Evolutionary conservation across 2,113 vertebrate species (phyloP).

Genomic region (Orcinus orca): DNA sequence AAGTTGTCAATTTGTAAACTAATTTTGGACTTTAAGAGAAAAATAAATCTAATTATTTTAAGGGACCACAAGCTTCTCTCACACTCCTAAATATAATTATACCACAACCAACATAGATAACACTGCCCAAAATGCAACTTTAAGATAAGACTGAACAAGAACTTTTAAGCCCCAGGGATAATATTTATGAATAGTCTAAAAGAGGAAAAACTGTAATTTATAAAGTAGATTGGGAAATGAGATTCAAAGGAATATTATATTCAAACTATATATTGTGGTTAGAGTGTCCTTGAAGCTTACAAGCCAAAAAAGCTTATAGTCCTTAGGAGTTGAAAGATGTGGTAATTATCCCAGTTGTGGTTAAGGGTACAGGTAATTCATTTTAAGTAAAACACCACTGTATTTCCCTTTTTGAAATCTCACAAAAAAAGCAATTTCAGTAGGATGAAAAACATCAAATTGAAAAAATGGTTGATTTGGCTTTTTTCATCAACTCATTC

Average conservation of each 20-base stretch:
- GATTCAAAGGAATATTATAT: constrained; percentile 59
- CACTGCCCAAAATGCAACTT: not conserved
- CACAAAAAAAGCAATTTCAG: constrained; percentile 60
- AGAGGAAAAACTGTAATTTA: constrained; percentile 56
- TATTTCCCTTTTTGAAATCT: constrained; percentile 63
- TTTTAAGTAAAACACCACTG: constrained; percentile 51
- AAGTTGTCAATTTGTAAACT: constrained; percentile 61
- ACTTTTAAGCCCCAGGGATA: constrained; percentile 55
- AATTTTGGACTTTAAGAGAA: constrained; percentile 50
- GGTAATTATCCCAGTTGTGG: constrained; percentile 58
- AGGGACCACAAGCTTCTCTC: constrained; percentile 19
- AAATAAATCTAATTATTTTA: constrained; percentile 68
- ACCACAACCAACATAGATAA: constrained; percentile 35
- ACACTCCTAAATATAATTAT: constrained; percentile 44
- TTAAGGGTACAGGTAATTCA: constrained; percentile 59
- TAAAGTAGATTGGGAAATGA: constrained; percentile 62
- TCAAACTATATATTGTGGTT: constrained; percentile 38
- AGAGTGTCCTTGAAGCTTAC: constrained; percentile 58
- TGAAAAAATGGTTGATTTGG: constrained; percentile 43
- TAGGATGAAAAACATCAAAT: constrained; percentile 52
- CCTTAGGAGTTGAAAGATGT: constrained; percentile 61
- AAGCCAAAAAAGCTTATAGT: not conserved
- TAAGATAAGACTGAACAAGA: constrained; percentile 46
- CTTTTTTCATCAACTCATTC: constrained; percentile 29
- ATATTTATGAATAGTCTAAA: constrained; percentile 60